phyloP scores from a whole-genome alignment of 2,113 vertebrate genomes.

The Holacanthus passer region DNA sequence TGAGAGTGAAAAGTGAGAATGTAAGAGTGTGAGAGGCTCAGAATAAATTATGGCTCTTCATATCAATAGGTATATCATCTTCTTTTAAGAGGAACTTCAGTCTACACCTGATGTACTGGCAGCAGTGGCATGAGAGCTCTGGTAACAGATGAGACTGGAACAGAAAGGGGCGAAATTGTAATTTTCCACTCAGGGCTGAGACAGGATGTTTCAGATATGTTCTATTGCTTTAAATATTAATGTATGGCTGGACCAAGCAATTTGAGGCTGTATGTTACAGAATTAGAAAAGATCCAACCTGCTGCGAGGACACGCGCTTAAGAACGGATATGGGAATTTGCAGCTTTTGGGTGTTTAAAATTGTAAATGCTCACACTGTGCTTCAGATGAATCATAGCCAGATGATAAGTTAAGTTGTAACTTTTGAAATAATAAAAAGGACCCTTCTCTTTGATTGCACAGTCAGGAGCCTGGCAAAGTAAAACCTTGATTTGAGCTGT shows the following conservation, averaged over 20 bases:
- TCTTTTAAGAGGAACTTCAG: constrained; percentile 16
- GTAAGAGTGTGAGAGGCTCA: not conserved
- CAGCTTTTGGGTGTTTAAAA: constrained; percentile 28
- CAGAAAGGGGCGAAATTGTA: constrained; percentile 17
- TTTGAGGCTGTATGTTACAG: constrained; percentile 20
- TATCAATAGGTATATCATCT: constrained; percentile 2
- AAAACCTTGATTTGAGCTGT: constrained; percentile 38
- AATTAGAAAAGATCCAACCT: constrained; percentile 14
- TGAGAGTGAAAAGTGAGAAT: not conserved
- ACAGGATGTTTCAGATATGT: constrained; percentile 22
- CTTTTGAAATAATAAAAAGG: constrained; percentile 36
- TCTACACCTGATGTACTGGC: constrained; percentile 20
- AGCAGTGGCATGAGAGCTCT: not conserved
- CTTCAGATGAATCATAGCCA: constrained; percentile 29
- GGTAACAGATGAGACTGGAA: constrained; percentile 29
- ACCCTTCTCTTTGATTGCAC: constrained; percentile 17
- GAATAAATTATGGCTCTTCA: not conserved
- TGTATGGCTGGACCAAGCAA: constrained; percentile 13
- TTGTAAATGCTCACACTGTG: constrained; percentile 30
- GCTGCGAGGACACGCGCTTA: not conserved
- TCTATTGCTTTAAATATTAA: constrained; percentile 41
- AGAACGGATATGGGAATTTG: not conserved
- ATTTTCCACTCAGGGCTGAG: constrained; percentile 29
- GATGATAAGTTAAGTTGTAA: constrained; percentile 5
- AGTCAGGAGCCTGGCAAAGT: constrained; percentile 17